phyloP scores from a whole-genome alignment of 2,888 invertebrate species.

The Drosophila atroscutellata region DNA sequence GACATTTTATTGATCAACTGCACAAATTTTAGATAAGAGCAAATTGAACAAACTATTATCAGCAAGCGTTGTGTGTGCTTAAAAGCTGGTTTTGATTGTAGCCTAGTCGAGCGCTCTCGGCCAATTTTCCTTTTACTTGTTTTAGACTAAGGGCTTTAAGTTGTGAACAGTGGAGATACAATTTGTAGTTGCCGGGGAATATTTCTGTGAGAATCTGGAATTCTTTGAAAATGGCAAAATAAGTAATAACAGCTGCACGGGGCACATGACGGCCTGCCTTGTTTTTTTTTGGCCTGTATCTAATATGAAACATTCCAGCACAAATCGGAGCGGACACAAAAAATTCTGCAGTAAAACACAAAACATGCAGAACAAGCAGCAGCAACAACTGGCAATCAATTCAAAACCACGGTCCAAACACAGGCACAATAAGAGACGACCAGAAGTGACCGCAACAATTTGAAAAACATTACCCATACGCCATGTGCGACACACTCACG shows the following conservation, averaged over 20 bases:
- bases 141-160: background rate
- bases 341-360: background rate
- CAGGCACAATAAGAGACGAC: conserved; percentile 46
- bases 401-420: conserved; percentile 42
- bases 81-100: background rate
- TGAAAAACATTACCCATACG: conserved; percentile 79
- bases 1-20: background rate
- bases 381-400: conserved; percentile 42
- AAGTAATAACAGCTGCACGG: background rate
- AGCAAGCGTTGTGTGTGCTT: background rate
- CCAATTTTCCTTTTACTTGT: background rate
- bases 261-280: background rate
- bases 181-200: no score
- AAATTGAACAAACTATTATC: background rate
- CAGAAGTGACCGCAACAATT: conserved; percentile 62
- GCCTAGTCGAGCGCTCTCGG: background rate
- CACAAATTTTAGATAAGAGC: background rate
- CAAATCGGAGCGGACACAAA: conserved; percentile 19
- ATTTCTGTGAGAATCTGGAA: background rate
- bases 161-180: background rate
- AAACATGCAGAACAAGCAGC: conserved; percentile 6
- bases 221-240: background rate
- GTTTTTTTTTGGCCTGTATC: background rate
- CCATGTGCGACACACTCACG: conserved; percentile 56
- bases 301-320: conserved; percentile 1